phyloP scores from a whole-genome alignment of 2,888 invertebrate genomes.

The Drosophila hawaiiensis region DNA sequence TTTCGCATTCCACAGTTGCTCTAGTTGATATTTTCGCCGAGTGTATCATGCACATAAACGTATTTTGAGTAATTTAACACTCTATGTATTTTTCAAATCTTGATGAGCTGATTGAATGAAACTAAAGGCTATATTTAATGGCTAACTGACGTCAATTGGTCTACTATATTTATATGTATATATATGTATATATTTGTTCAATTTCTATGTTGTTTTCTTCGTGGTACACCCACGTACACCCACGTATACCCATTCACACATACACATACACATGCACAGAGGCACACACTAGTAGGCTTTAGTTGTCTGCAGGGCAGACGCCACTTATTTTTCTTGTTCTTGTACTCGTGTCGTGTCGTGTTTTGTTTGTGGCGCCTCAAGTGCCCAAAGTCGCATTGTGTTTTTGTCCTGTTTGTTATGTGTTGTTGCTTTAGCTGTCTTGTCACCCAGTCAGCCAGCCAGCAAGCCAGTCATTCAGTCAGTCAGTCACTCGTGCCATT shows the following conservation, averaged over 20 bases:
- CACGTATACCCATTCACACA: neutral
- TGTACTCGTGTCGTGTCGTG: slow-evolving; percentile 40
- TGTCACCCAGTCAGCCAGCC: slow-evolving; percentile 47
- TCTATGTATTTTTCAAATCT: neutral
- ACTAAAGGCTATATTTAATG: slow-evolving; percentile 8
- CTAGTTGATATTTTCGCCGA: neutral
- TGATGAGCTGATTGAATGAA: slow-evolving; percentile 4
- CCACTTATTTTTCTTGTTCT: slow-evolving; percentile 7
- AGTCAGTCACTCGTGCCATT: slow-evolving; percentile 41
- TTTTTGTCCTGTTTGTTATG: slow-evolving; percentile 34
- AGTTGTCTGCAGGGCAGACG: slow-evolving; percentile 46
- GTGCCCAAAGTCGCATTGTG: slow-evolving; percentile 57
- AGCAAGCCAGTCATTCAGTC: neutral
- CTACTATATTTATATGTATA: neutral
- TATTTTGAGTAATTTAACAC: neutral
- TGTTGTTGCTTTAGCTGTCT: slow-evolving; percentile 24
- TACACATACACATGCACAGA: neutral
- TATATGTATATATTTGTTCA: neutral
- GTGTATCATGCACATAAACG: neutral
- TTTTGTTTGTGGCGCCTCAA: slow-evolving; percentile 60
- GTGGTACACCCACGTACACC: neutral
- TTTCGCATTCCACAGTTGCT: neutral
- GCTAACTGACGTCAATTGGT: slow-evolving; percentile 43
- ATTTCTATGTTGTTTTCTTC: slow-evolving; percentile 5
- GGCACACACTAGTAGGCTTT: slow-evolving; percentile 19